A percentile compares a stretch with the other conserved stretches of the same genome.
Conservation (phyloP, 2,888 invertebrate genomes). For the Sepiola atlantica region DNA sequence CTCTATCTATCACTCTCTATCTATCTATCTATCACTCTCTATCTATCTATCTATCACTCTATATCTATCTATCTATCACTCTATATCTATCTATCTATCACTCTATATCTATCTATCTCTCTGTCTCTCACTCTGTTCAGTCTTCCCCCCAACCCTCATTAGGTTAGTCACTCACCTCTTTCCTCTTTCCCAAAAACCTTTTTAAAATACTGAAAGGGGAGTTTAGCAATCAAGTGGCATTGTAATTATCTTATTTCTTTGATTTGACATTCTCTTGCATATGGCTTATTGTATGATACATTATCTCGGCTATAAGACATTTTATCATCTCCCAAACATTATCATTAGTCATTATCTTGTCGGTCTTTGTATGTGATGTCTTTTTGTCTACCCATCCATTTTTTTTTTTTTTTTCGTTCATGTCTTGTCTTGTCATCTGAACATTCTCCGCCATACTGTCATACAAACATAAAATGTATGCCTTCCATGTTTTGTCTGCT, state of each 20-base stretch:
- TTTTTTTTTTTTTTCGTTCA: no score
- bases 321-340: neutral
- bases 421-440: neutral
- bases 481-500: neutral
- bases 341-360: neutral
- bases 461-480: neutral
- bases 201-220: neutral
- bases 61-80: neutral
- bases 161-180: neutral
- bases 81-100: neutral
- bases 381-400: neutral
- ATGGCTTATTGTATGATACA: neutral
- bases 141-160: no score
- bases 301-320: neutral
- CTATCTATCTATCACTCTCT: neutral
- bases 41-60: neutral
- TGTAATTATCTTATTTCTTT: neutral
- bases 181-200: neutral
- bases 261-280: neutral
- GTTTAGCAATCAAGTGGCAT: neutral
- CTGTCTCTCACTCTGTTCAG: neutral
- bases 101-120: neutral
- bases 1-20: neutral
- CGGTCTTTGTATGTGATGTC: neutral
- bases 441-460: neutral